phyloP scores from a whole-genome alignment of 2,113 vertebrate genomes.

The Anarhynchus alexandrinus region DNA sequence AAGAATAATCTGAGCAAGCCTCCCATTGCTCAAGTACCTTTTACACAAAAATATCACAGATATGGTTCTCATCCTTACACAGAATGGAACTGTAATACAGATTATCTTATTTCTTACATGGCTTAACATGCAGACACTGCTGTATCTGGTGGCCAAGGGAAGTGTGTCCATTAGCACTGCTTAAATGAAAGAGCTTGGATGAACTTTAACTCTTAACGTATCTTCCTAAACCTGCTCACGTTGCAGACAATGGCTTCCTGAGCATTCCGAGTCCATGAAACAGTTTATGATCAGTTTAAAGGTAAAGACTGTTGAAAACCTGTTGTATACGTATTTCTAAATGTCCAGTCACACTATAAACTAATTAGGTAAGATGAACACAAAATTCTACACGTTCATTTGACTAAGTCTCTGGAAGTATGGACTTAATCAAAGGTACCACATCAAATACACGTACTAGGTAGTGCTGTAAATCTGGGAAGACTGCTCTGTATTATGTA shows the following conservation, averaged over 20 bases:
- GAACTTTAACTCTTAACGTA: not conserved
- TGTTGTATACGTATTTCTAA: not conserved
- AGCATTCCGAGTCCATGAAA: not conserved
- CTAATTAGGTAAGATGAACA: not conserved
- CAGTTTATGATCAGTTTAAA: not conserved
- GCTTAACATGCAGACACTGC: not conserved
- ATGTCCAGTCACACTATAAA: not conserved
- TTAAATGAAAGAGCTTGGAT: not conserved
- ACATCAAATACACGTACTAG: fast-evolving
- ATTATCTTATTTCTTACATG: not conserved
- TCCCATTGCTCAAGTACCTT: not conserved
- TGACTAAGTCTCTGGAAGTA: not conserved
- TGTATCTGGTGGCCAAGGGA: not conserved
- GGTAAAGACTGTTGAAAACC: not conserved
- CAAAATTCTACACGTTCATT: not conserved
- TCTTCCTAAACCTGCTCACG: not conserved
- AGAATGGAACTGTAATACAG: not conserved
- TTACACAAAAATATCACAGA: not conserved
- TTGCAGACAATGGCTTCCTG: not conserved
- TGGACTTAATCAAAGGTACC: not conserved
- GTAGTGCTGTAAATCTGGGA: not conserved
- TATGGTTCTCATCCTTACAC: not conserved
- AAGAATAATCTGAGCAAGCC: not conserved
- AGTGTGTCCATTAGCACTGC: not conserved
- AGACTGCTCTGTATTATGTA: not conserved